Percentiles rank a stretch among this genome's conserved stretches.
phyloP scores from a whole-genome alignment of 2,888 invertebrate genomes.

The Selenia dentaria region DNA sequence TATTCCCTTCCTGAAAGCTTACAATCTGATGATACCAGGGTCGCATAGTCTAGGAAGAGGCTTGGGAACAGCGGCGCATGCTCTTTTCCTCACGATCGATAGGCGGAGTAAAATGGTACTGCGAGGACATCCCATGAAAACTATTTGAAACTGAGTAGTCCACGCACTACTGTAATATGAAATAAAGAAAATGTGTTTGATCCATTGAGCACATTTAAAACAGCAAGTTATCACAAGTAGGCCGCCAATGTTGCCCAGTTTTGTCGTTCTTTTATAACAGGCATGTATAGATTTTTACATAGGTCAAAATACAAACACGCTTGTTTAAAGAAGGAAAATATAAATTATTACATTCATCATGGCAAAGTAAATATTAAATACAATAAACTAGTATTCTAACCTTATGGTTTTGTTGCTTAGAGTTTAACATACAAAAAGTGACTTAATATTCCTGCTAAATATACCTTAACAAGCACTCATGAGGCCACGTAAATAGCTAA shows the following conservation, averaged over 20 bases:
- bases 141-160: conserved; percentile 65
- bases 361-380: no score
- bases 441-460: no score
- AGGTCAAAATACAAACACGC: no score
- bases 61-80: conserved; percentile 44
- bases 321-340: no score
- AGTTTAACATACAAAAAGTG: no score
- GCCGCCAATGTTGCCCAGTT: conserved; percentile 22
- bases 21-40: conserved; percentile 85
- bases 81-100: conserved; percentile 59
- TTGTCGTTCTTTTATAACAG: conserved; percentile 2
- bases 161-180: conserved; percentile 61
- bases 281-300: neutral
- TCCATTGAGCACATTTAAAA: no score
- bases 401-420: no score
- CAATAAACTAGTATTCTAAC: no score
- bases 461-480: no score
- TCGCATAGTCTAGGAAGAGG: conserved; percentile 57
- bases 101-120: conserved; percentile 63
- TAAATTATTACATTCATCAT: no score
- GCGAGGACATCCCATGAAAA: conserved; percentile 67
- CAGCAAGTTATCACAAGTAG: no score
- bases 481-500: no score
- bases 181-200: conserved; percentile 43
- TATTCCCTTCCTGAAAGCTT: conserved; percentile 87